Base-by-base conservation (phyloP, 2,888 invertebrate genomes). In the Tenthredo notha region DNA sequence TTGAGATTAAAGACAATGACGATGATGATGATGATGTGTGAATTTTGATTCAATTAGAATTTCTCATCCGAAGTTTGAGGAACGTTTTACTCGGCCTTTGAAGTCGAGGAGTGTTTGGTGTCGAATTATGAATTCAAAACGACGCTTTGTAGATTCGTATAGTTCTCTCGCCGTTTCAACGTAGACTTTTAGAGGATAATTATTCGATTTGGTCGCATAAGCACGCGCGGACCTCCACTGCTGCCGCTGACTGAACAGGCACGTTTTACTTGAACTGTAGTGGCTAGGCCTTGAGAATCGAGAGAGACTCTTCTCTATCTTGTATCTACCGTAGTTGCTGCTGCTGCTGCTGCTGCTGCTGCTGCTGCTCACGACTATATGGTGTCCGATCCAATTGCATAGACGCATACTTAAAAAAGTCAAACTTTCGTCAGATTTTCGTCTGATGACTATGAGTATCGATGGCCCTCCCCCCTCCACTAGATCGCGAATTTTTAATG, bases 261-360 rank as follows among this genome's bases (percentile, higher is more conserved):
- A 80, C 80, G 80, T 80, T 61, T 80, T 40, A 61, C 80, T 80
- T 61, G 80, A 80, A 61, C 80, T 40, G 80, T 80, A 29, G 54
- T 25, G 21, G 40, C 40, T 12, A 61, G 80, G 61, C 61, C 58
- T 61, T 58, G 80, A 61, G 40, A 25, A 12, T 61, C 21, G 25
- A 61, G 25, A 29, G 61, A 61, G 21, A 61, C 25, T 61, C 61
- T 61, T 10, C n/a, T 37, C 33, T 74, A 40, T 74, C 72, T 21
- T 21, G 2, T 54, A 54, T 54, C n/a, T 7, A 54, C 54, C 54
- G n/a, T 54, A 54, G 29, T 33, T 4, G 50, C 54, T 54, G n/a
- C 54, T n/a, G 54, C 29, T 1, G 50, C 54, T 54, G n/a, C 54
- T n/a, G 54, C 54, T 54, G 6, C 29, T 1, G 50, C 54, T 54